phyloP scores from a whole-genome alignment of 2,888 invertebrate species.

The Stenodera caucasica region DNA sequence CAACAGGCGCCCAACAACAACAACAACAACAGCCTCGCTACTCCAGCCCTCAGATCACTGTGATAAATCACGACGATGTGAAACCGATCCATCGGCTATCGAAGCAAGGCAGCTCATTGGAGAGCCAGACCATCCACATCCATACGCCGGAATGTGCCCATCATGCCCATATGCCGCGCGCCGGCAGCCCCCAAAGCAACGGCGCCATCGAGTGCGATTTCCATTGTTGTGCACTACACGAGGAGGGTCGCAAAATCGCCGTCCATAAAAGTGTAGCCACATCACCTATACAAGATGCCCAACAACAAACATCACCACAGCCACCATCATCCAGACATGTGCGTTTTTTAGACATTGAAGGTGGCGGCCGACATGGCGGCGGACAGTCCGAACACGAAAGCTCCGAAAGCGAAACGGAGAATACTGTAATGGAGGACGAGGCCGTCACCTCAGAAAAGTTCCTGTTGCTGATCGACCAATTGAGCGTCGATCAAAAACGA shows the following conservation, averaged over 20 bases:
- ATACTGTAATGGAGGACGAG: conserved; percentile 90
- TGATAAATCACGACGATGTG: conserved; percentile 90
- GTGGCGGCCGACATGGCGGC: conserved; percentile 52
- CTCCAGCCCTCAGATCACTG: conserved; percentile 84
- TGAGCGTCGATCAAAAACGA: conserved; percentile 88
- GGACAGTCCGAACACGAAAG: conserved; percentile 73
- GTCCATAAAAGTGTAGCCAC: conserved; percentile 92
- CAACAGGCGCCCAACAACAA: conserved; percentile 41
- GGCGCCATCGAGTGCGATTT: conserved; percentile 83
- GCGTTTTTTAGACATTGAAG: conserved; percentile 81
- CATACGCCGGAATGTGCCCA: conserved; percentile 83
- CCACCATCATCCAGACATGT: conserved; percentile 75
- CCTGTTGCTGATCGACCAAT: conserved; percentile 88
- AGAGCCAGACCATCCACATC: conserved; percentile 74
- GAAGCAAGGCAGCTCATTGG: conserved; percentile 69
- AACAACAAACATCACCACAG: conserved; percentile 54
- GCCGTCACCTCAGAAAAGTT: conserved; percentile 88
- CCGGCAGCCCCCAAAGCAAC: conserved; percentile 66
- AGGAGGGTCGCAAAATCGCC: conserved; percentile 88
- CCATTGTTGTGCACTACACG: conserved; percentile 93
- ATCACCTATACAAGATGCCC: conserved; percentile 76
- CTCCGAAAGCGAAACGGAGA: conserved; percentile 91
- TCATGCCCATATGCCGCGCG: conserved; percentile 66
- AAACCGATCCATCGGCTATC: conserved; percentile 53
- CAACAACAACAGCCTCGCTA: conserved; percentile 37